Evolutionary conservation across 1,140 invertebrate species (phyloP), one percentile per base, ranked within the genome.

Genomic region (Drosophila repleta): DNA sequence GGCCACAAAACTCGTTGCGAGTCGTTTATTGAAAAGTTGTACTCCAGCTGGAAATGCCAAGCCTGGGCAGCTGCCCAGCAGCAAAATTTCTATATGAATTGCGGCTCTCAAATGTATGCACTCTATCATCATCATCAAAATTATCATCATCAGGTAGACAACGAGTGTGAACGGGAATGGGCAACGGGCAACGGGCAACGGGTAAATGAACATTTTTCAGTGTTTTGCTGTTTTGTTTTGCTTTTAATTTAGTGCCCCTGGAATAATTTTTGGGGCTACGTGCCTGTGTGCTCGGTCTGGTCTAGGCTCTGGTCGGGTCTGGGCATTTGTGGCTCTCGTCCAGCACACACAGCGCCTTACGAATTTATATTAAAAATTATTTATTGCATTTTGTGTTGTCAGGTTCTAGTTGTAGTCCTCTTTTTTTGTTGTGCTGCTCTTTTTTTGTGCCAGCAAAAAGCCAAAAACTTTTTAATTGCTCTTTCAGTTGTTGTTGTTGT

Each of bases 341-440:
- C 73, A 76, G 74, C 18, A 7, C 4, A 7, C 4, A 6, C 51
- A 2, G 48, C 37, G 37, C 37, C 74, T 79, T 73, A 83, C 80
- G 80, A 84, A 84, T 84, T 83, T 83, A 84, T 83, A 83, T 83
- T 83, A 83, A 83, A 83, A 83, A 83, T 83, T 83, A 83, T 83
- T 84, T 83, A 83, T 83, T 83, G 83, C 80, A 77, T 77, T 77
- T 77, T 61, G 37, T 43, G 39, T 15, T 43, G 39, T 43, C 35
- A 32, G 66, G 11, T 58, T 32, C 67, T 56, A 41, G 41, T 56
- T 56, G 24, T 20, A 15, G 49, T 29, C 8, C 37, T 79, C 79
- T 71, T 71, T 39, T 62, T 60, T 37, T 61, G 18, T 46, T 35
- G 17, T 55, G 49, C 3, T 15, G 41, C 49, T 35, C 21, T 18